Evolutionary conservation across 2,113 vertebrate species (phyloP).

Genomic region (Turnix velox): DNA sequence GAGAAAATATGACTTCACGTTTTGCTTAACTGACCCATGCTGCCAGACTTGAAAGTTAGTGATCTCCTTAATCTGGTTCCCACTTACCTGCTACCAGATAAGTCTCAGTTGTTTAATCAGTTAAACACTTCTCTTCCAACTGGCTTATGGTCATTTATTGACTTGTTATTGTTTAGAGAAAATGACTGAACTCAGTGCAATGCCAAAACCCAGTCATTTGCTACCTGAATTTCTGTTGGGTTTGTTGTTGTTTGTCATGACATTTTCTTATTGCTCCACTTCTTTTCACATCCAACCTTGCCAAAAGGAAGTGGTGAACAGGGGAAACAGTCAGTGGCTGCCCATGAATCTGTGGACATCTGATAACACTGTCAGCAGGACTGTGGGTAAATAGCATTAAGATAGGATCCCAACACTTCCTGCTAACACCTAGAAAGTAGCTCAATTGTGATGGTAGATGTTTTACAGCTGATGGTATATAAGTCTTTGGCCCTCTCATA

Average conservation of each 20-base stretch:
- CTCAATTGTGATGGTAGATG: neutral
- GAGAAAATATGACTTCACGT: neutral
- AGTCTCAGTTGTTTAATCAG: conserved; percentile 19
- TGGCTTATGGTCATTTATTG: conserved; percentile 28
- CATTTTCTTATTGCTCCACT: neutral
- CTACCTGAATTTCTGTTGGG: neutral
- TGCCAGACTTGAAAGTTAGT: neutral
- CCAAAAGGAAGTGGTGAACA: neutral
- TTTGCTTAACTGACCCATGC: neutral
- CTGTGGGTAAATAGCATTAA: neutral
- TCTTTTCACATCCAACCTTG: neutral
- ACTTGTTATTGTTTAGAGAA: neutral
- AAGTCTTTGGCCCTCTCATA: neutral
- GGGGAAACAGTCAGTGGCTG: neutral
- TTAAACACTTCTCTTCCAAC: conserved; percentile 22
- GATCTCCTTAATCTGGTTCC: conserved; percentile 29
- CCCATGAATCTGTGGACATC: neutral
- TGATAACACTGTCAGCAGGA: neutral
- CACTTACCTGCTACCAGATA: conserved; percentile 40
- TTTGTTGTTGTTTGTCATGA: neutral
- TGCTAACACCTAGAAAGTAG: neutral
- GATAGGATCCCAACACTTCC: neutral
- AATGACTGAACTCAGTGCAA: neutral
- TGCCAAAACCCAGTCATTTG: neutral
- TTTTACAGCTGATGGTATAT: neutral